A percentile compares a stretch with the other conserved stretches of the same genome.
These are phyloP conservation scores for Peromyscus nudipes DNA, from an alignment of 2,797 vertebrate species.

Conservation along the genomic window DNA sequence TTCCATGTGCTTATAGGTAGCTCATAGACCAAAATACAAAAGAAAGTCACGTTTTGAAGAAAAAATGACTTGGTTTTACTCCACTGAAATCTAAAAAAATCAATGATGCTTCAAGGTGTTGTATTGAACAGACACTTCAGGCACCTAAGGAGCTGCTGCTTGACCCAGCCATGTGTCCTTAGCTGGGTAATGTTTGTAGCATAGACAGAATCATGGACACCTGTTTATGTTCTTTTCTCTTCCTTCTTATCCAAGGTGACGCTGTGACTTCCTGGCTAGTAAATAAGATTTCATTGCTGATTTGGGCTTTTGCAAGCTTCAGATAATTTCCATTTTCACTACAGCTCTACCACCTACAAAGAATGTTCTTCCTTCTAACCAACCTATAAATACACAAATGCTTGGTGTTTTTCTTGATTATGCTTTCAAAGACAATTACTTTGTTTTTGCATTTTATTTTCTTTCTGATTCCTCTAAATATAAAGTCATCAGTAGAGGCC, in stretches of 20 bases:
- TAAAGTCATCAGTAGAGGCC: neutral
- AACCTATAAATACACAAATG: neutral
- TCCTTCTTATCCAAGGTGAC: neutral
- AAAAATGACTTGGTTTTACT: conserved; percentile 32
- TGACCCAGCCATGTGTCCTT: neutral
- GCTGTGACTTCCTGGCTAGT: neutral
- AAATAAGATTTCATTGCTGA: neutral
- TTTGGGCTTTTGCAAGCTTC: neutral
- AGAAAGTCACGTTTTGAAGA: neutral
- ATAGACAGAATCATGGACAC: neutral
- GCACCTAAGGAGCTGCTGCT: neutral
- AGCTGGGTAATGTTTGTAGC: neutral
- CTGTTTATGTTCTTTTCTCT: neutral
- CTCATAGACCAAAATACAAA: conserved; percentile 29
- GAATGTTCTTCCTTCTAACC: neutral
- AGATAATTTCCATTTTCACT: neutral
- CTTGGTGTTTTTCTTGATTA: neutral
- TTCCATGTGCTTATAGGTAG: conserved; percentile 40
- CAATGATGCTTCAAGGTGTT: neutral
- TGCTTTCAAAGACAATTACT: neutral
- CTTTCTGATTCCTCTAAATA: neutral
- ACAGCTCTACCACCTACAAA: neutral
- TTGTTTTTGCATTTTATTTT: conserved; percentile 17
- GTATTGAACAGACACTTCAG: neutral
- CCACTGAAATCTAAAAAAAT: conserved; percentile 7